Percentiles rank a stretch among this genome's conserved stretches.
phyloP scores from a whole-genome alignment of 2,113 vertebrate genomes.

The Formicarius rufipectus region DNA sequence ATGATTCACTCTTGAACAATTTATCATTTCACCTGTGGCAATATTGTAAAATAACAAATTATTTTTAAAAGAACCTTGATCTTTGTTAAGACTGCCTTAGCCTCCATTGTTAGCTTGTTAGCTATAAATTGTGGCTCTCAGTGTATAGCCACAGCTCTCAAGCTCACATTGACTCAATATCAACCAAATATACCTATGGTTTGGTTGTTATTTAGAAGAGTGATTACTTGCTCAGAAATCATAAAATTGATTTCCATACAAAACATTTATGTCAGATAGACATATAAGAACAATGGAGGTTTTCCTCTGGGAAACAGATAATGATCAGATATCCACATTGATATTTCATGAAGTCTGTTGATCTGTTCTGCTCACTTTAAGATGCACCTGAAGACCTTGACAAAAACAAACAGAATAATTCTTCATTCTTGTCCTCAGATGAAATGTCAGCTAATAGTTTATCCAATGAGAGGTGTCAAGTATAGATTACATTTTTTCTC shows the following conservation, averaged over 20 bases:
- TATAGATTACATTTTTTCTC: background rate
- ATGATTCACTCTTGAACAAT: background rate
- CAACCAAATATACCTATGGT: background rate
- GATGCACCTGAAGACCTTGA: background rate
- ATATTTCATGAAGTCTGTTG: background rate
- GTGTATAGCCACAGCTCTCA: background rate
- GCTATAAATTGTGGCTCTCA: background rate
- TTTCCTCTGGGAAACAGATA: background rate
- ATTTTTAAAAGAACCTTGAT: background rate
- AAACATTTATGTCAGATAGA: background rate
- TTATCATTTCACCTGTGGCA: slow-evolving; percentile 7
- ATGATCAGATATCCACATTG: background rate
- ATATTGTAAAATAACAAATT: background rate
- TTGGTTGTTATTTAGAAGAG: background rate
- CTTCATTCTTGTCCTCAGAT: background rate
- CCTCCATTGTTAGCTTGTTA: background rate
- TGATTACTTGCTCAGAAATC: background rate
- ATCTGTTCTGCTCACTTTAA: background rate
- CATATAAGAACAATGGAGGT: background rate
- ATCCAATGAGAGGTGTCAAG: background rate
- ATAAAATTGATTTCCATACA: background rate
- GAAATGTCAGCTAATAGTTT: background rate
- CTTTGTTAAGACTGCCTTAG: background rate
- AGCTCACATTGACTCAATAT: background rate
- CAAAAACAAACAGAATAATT: background rate